These are phyloP conservation scores for Manis crassicaudata DNA, from an alignment of 2,797 vertebrate genomes.

Conservation along the genomic window DNA sequence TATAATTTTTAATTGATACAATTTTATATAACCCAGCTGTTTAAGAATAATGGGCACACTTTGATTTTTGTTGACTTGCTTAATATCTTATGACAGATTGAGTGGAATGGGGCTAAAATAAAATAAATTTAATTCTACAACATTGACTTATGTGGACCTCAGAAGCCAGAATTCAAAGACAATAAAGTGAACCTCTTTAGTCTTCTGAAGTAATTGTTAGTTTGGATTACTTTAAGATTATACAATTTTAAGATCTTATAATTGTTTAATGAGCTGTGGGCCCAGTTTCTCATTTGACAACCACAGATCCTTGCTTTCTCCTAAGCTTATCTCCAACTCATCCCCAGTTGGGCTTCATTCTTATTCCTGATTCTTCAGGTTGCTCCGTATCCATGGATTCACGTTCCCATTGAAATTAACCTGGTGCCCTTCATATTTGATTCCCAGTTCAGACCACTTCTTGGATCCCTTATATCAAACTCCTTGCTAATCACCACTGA, in stretches of 20 bases:
- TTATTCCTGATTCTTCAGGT: background rate
- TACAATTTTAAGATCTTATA: background rate
- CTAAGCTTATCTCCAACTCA: too few relatives aligned
- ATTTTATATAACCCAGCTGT: background rate
- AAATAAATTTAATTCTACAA: background rate
- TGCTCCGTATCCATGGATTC: background rate
- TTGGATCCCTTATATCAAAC: background rate
- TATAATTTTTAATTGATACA: background rate
- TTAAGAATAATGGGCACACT: background rate
- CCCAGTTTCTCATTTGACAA: background rate
- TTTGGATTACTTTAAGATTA: background rate
- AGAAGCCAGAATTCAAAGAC: background rate
- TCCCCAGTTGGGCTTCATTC: background rate
- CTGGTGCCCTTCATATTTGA: background rate
- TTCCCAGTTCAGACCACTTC: background rate
- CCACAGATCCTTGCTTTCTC: background rate
- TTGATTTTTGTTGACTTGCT: background rate
- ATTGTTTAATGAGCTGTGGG: background rate
- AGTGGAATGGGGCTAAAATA: background rate
- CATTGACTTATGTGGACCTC: background rate
- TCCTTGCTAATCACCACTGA: background rate
- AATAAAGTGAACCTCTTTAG: background rate
- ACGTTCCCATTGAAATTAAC: background rate
- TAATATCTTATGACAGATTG: background rate
- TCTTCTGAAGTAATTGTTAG: background rate